phyloP scores from a whole-genome alignment of 2,797 vertebrate genomes.

The Oreochromis grahami region DNA sequence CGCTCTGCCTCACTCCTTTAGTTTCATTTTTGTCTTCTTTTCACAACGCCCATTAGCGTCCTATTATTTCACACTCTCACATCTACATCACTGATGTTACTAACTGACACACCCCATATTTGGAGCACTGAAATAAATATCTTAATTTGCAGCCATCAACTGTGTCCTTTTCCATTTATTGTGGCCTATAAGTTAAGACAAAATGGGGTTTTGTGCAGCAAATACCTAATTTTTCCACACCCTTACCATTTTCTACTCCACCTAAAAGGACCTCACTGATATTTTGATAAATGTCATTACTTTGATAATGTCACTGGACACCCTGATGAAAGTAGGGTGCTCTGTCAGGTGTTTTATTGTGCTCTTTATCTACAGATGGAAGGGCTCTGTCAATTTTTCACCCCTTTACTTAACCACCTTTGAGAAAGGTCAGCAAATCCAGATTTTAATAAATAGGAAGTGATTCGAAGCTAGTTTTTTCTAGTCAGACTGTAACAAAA shows the following conservation, averaged over 20 bases:
- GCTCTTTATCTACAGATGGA: neutral
- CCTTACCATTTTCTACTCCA: neutral
- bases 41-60: neutral
- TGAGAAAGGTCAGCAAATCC: neutral
- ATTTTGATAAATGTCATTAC: neutral
- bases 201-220: neutral
- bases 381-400: neutral
- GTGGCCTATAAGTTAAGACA: neutral
- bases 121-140: neutral
- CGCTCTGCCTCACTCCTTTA: neutral
- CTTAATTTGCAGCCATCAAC: neutral
- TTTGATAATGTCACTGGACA: neutral
- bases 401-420: neutral
- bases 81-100: neutral
- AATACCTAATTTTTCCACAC: neutral
- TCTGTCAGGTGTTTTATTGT: neutral
- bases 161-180: neutral
- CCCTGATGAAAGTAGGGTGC: neutral
- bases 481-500: neutral
- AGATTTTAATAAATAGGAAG: neutral
- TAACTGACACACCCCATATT: neutral
- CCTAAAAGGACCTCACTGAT: neutral
- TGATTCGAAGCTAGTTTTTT: neutral
- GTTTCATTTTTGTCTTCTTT: neutral
- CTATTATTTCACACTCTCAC: neutral